Conservation (phyloP, 92 coral and sea anemone genomes). For the Blastomussa wellsi region DNA sequence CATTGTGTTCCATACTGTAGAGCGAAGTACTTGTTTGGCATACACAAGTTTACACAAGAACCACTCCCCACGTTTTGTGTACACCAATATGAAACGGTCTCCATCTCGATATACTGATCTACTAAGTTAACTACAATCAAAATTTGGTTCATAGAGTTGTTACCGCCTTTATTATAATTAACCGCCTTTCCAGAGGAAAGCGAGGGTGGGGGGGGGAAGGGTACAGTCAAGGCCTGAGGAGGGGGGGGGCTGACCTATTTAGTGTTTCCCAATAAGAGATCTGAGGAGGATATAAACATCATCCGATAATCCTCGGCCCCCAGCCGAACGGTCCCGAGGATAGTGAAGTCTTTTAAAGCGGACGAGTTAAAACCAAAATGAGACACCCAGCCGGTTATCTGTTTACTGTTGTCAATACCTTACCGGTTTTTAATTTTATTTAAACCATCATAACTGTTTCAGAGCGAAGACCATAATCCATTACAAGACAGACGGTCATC, state of each 20-base stretch:
- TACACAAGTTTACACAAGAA: background rate
- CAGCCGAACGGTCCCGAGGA: too few species aligned
- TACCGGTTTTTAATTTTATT: background rate
- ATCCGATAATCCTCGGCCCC: too few species aligned
- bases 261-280: too few species aligned
- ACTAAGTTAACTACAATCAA: background rate
- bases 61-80: background rate
- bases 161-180: too few species aligned
- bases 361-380: background rate
- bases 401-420: background rate
- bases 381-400: background rate
- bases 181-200: background rate
- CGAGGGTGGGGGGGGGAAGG: background rate
- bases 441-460: background rate
- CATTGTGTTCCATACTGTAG: too few species aligned
- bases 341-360: background rate
- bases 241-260: too few species aligned
- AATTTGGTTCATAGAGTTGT: background rate
- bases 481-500: conserved; percentile 31
- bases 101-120: background rate
- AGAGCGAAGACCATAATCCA: conserved; percentile 16
- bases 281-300: background rate
- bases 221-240: too few species aligned
- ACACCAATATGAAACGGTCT: background rate
- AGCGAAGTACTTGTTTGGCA: too few species aligned